Evolutionary conservation across 2,888 invertebrate genomes (phyloP), one percentile per base, ranked within the genome.

Genomic region (Lamellibrachia columna): DNA sequence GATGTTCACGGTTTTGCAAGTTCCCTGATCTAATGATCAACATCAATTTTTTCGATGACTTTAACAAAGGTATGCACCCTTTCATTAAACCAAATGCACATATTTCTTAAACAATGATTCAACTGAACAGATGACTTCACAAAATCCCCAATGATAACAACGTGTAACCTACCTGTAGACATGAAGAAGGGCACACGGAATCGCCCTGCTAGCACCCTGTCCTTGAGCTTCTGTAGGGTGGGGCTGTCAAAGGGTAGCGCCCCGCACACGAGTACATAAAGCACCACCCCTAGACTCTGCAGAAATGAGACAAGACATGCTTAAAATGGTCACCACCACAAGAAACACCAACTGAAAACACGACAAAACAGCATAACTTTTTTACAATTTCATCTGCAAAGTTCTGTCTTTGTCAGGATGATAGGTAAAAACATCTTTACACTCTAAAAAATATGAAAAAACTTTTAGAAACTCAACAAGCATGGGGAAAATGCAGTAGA

Each of bases 131-230:
- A 40, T 40, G 40, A 40, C 40, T 40, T 40, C 40, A 40, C 90
- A 15, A n/a, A 1, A 15, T 22, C 15, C 15, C 90, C 15, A n/a
- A 90, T 22, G 90, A n/a, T 22, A 52, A 91, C 28, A 52, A 7
- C 52, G 6, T 40, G 6, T 91, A 91, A 96, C 97, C 97, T 97
- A 98, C 99, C 98, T 97, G 98, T 98, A 96, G 99, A 99, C 98
- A 99, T 99, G 97, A 99, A 99, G 97, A 98, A 99, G 93, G 99
- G 99, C 97, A 99, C 99, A 96, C 99, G 97, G 97, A 99, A 99
- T 96, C 98, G 97, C 94, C 99, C 99, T 93, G 98, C 98, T 92
- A 99, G 97, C 93, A 99, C 99, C 94, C 99, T 97, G 93, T 97
- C 98, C 95, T 99, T 97, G 94, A 99, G 97, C 93, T 98, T 98